Base-by-base conservation (phyloP, 1,140 invertebrate genomes). In the Bathynomus jamesi region DNA sequence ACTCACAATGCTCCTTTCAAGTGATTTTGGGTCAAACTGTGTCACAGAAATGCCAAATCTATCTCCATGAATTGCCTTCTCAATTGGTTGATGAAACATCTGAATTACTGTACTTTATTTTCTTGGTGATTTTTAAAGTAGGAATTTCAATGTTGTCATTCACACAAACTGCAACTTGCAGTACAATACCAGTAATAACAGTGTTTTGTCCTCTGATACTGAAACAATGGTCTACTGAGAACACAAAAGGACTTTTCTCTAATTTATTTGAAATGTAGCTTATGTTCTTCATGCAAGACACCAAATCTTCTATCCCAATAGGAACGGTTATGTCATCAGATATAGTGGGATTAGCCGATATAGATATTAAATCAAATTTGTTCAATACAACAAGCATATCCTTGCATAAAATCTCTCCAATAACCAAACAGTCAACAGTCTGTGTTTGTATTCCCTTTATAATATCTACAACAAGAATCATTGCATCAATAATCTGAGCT, bases 211-310 rank as follows among this genome's bases (percentile, higher is more conserved):
- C 91, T 79, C 85, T 85, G 28, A 92, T 90, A 11, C 82, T 81
- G 81, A 92, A 92, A 78, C 91, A 92, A 79, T 92, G 91, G 80
- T 92, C 91, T n/a, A 91, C 87, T 40, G 89, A 85, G 80, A 91
- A 89, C 5, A 91, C 75, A 76, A 91, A 86, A 0, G 87, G 85
- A 4, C 82, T 84, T 0, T 80, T 72, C 11, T 73, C 68, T 70
- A 83, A 78, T 60, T 89, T 79, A 27, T 81, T 67, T 1, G 89
- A 88, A 17, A 86, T 67, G 78, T 83, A 87, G 0, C 83, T 80
- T 31, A 81, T 75, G 5, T 1, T 81, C 69, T 66, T 82, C 13
- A 91, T 72, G 0, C 79, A 80, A 0, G 83, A 77, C 28, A 88
- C 82, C 27, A 91, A 79, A 7, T 85, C 80, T 13, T 81, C 73